Conservation (phyloP, 2,888 invertebrate genomes). For the Sphecodes monilicornis region DNA sequence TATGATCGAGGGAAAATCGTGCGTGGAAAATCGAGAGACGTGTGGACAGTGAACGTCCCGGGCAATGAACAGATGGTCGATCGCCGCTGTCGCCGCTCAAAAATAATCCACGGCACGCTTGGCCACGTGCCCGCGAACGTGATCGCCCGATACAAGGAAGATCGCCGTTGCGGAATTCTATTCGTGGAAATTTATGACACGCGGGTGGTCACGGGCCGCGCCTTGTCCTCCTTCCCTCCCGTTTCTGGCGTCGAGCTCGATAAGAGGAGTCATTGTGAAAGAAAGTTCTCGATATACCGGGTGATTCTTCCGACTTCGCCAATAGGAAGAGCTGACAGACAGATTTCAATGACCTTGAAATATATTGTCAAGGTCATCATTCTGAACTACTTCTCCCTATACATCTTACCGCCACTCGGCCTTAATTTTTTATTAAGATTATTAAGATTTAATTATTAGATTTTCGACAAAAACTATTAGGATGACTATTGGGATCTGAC, state of each 20-base stretch:
- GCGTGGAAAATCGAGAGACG: background rate
- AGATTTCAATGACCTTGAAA: too few relatives aligned
- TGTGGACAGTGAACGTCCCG: background rate
- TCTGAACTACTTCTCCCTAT: too few relatives aligned
- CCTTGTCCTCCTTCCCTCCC: background rate
- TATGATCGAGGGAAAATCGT: background rate
- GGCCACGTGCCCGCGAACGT: slow-evolving; percentile 63
- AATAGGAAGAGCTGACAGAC: too few relatives aligned
- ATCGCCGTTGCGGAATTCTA: slow-evolving; percentile 34
- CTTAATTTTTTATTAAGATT: too few relatives aligned
- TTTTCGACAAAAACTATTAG: too few relatives aligned
- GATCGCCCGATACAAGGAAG: slow-evolving; percentile 40
- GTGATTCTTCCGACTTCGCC: background rate
- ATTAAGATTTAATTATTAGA: too few relatives aligned
- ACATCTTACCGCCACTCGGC: too few relatives aligned
- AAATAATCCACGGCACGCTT: slow-evolving; percentile 53
- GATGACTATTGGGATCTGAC: too few relatives aligned
- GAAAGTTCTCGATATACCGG: background rate
- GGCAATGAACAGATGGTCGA: slow-evolving; percentile 28
- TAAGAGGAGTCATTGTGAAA: slow-evolving; percentile 9
- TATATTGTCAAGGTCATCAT: too few relatives aligned
- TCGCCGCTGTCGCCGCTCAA: background rate
- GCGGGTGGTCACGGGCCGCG: slow-evolving; percentile 12
- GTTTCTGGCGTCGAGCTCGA: background rate
- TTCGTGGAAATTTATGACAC: slow-evolving; percentile 57